phyloP scores from a whole-genome alignment of 2,888 invertebrate species.

The Punctoribates punctum region DNA sequence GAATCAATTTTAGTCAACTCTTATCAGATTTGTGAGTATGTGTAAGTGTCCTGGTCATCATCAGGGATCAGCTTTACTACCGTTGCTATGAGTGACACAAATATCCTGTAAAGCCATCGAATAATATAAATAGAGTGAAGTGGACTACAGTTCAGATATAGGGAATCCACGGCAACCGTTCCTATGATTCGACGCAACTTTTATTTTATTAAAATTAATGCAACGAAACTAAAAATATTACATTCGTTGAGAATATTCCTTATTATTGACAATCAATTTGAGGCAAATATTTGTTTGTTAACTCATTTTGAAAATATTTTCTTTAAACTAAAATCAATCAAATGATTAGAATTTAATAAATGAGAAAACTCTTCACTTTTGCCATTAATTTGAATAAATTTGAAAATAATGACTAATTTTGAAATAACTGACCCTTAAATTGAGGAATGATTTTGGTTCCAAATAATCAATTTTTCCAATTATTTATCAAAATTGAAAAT shows the following conservation, averaged over 20 bases:
- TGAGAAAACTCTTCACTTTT: not conserved
- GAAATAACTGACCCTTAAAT: not conserved
- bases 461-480: not conserved
- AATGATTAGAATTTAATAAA: no score
- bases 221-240: constrained; percentile 7
- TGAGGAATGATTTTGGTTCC: not conserved
- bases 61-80: no score
- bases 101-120: not conserved
- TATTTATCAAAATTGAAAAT: not conserved
- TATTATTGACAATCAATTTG: not conserved
- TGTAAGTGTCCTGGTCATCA: no score
- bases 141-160: not conserved
- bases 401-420: not conserved
- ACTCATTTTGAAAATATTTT: not conserved
- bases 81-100: no score
- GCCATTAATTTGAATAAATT: not conserved
- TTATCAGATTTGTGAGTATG: no score
- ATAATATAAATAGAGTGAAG: not conserved
- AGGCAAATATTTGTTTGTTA: not conserved
- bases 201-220: constrained; percentile 15
- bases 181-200: constrained; percentile 5
- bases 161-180: constrained; percentile 4
- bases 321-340: not conserved
- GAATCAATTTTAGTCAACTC: no score
- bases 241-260: not conserved